phyloP scores from a whole-genome alignment of 2,888 invertebrate species.

The Proisotoma minuta region DNA sequence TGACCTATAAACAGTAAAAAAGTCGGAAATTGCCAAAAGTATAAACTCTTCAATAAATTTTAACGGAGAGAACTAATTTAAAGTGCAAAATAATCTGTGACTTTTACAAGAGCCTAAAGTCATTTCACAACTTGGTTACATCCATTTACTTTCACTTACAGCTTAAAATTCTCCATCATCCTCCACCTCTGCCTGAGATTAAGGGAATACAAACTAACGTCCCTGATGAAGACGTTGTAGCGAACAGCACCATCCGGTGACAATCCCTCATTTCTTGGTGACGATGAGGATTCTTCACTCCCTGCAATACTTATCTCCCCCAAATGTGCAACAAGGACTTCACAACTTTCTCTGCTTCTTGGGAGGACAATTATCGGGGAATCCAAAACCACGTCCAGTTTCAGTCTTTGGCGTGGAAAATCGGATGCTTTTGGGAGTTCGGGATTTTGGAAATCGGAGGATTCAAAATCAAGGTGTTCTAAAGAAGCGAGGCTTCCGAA shows the following conservation, averaged over 20 bases:
- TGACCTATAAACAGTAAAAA: no score
- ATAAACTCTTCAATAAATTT: no score
- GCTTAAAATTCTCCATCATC: constrained; percentile 42
- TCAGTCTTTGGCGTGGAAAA: constrained; percentile 23
- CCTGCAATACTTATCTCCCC: constrained; percentile 69
- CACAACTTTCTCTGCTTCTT: constrained; percentile 66
- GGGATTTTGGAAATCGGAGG: constrained; percentile 5
- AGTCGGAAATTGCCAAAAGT: no score
- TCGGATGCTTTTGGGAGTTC: neutral
- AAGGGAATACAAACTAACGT: constrained; percentile 81
- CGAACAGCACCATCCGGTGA: constrained; percentile 49
- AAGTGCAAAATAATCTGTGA: no score
- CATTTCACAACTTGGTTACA: neutral
- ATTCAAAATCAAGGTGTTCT: constrained; percentile 38
- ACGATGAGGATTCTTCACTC: constrained; percentile 17
- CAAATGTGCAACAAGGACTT: constrained; percentile 86
- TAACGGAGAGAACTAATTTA: no score
- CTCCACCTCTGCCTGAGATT: constrained; percentile 55
- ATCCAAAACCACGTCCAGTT: constrained; percentile 71
- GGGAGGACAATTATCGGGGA: constrained; percentile 89
- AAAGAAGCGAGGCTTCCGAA: constrained; percentile 41
- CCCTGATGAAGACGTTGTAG: constrained; percentile 69
- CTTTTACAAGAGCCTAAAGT: no score
- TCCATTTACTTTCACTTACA: constrained; percentile 38
- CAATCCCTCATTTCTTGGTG: constrained; percentile 48